Evolutionary conservation across 2,113 vertebrate genomes (phyloP), one percentile per base, ranked within the genome.

Genomic region (Gymnarchus niloticus): DNA sequence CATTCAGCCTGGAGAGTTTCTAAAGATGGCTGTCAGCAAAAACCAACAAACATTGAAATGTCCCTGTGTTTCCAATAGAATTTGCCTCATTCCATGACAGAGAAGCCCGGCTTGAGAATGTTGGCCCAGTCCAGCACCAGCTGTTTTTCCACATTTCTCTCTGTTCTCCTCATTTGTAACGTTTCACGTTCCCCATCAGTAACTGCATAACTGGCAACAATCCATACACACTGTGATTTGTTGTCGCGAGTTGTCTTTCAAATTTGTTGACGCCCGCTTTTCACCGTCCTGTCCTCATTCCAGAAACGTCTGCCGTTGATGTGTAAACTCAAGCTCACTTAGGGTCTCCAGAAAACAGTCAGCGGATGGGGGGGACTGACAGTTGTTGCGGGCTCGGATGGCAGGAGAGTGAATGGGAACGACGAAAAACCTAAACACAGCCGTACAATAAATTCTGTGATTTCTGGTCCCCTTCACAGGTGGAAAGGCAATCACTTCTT

Each of bases 81-180:
- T 87, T 90, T 89, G 85, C 89, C 90, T 88, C 81, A 88, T 87
- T 85, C 12, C 82, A 78, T 86, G 86, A 85, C 88, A 83, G 88
- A 90, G 85, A 85, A 88, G 12, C 88, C 83, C 89, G 90, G 90
- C 90, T 86, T 57, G n/a, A 61, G 8, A 33, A 87, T 21, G 49
- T 84, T 33, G 85, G 87, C 87, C 85, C 78, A 87, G 81, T 83
- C 86, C 83, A 87, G 57, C 25, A 84, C 87, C 91, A 93, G 91
- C 90, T 92, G 90, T 87, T 90, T 91, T 89, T 91, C 87, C 88
- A 92, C 65, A 21, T 57, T 61, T 52, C 69, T 49, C 41, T 44
- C 41, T 28, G 6, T 80, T 46, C 51, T 12, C 23, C 80, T 85
- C 78, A 59, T 81, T 73, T 44, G 54, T 83, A 85, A 81, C 17